These are phyloP conservation scores for Pseudopipra pipra DNA, from an alignment of 2,113 vertebrate genomes.

Conservation along the genomic window DNA sequence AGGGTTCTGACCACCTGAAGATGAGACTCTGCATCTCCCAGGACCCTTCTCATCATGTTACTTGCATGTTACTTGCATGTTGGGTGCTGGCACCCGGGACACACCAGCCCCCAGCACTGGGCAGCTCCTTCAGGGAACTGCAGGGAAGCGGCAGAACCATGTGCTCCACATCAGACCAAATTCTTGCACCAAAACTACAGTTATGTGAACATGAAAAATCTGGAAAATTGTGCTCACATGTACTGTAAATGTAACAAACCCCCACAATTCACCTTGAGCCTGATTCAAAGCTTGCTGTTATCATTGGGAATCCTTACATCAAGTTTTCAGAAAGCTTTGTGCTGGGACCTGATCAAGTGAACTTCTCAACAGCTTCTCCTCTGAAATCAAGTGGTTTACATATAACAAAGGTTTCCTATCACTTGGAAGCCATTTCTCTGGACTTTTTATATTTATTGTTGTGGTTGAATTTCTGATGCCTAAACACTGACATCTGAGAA, in stretches of 20 bases:
- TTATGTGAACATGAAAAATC: not conserved
- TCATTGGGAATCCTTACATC: not conserved
- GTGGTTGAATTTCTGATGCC: not conserved
- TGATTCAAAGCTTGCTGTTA: not conserved
- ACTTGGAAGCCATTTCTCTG: not conserved
- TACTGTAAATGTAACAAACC: not conserved
- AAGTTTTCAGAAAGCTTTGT: not conserved
- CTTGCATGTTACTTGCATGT: accelerated
- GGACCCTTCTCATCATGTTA: accelerated
- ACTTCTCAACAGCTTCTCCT: not conserved
- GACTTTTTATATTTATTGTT: not conserved
- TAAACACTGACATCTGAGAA: not conserved
- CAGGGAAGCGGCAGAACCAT: not conserved
- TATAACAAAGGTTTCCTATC: not conserved
- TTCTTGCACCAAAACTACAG: not conserved
- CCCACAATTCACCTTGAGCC: not conserved
- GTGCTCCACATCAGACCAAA: accelerated
- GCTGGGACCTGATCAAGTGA: not conserved
- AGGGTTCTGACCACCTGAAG: not conserved
- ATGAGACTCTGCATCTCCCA: not conserved
- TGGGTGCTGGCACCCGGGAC: not conserved
- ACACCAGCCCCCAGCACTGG: not conserved
- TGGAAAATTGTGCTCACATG: not conserved
- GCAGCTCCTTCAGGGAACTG: not conserved
- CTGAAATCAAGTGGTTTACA: not conserved